Base-by-base conservation (phyloP, 2,888 invertebrate species). In the Caenorhabditis macrosperma region DNA sequence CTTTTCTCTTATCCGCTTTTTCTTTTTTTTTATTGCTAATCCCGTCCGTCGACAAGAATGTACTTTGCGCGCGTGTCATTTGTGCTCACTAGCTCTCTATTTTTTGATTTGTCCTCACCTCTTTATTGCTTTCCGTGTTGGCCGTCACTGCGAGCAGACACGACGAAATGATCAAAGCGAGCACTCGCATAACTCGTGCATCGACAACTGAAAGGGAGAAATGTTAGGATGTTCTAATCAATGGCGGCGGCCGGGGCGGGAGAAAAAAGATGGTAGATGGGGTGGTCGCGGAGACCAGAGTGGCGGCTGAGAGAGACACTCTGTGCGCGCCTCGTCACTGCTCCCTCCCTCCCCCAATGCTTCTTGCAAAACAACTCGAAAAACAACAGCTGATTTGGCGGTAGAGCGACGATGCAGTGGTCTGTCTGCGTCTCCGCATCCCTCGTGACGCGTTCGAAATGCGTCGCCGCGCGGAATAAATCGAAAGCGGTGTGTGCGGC, bases 341-440 rank as follows among this genome's bases (percentile, higher is more conserved):
- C 60, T 44, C 52, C 7, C 4, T 30, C 2, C 44, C 7, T 9
- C 12, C 17, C 30, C 54, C n/a, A n/a, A n/a, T n/a, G 44, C 44
- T 41, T 20, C 44, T 57, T 44, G 33, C 63, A 72, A 72, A 72
- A 72, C 72, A 74, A 74, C 74, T 64, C 59, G 64, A 66, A 74
- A 67, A 74, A 74, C 64, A 74, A 74, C 74, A 74, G 74, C 74
- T 74, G 74, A 74, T 74, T 74, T 74, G 74, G 50, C 74, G 26
- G 38, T 74, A 59, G 74, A 66, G 74, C 74, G 74, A 50, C 63
- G 55, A 72, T 72, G 72, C 72, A 41, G 54, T 28, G n/a, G 7
- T 30, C 41, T 44, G 64, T 74, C 64, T 74, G 64, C 57, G 64
- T 64, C 50, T 64, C 50, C 24, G 17, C 20, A n/a, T 38, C 38